Base-by-base conservation (phyloP, 1,140 invertebrate species). In the Apis dorsata region DNA sequence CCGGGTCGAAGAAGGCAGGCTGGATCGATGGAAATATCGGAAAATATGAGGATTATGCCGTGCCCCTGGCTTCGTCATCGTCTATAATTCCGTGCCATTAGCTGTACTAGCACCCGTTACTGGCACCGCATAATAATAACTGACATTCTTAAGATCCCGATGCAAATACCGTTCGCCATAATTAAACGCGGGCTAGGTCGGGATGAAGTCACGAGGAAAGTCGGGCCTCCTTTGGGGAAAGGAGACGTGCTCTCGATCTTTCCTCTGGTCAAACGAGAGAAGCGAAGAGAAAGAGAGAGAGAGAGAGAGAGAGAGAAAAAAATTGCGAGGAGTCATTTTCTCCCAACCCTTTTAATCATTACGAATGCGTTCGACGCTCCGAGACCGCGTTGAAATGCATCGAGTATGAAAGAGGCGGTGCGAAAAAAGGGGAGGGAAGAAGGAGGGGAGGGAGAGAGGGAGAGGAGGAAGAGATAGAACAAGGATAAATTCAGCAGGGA, bases 1-100 rank as follows among this genome's bases (percentile, higher is more conserved):
- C 80, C 85, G 57, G 77, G 57, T 34, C 62, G 73, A 71, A 79
- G 76, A 77, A 86, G 79, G 75, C 66, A 44, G 65, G 44, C 68
- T 84, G 62, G 71, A 76, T 73, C 84, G 84, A 88, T 86, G 85
- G 71, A 86, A 89, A 88, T 89, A 89, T 89, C 76, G 87, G 85
- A 82, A 89, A 89, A 89, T 89, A 88, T 85, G 79, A 77, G 66
- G 69, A 79, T 86, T 66, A 75, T 76, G 78, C 75, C 60, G 19
- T 19, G 68, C 11, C 34, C 60, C 63, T 21, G 65, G 73, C 77
- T 78, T 24, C 86, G 86, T 87, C 86, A 79, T 10, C 74, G 74
- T 79, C 83, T 75, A 75, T 75, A 81, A 65, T 81, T 65, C 70
- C 55, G 28, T 55, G 69, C 81, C 76, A 66, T 83, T 83, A 78